Evolutionary conservation across 1,140 invertebrate species (phyloP).

Genomic region (Drosophila ohnishii): DNA sequence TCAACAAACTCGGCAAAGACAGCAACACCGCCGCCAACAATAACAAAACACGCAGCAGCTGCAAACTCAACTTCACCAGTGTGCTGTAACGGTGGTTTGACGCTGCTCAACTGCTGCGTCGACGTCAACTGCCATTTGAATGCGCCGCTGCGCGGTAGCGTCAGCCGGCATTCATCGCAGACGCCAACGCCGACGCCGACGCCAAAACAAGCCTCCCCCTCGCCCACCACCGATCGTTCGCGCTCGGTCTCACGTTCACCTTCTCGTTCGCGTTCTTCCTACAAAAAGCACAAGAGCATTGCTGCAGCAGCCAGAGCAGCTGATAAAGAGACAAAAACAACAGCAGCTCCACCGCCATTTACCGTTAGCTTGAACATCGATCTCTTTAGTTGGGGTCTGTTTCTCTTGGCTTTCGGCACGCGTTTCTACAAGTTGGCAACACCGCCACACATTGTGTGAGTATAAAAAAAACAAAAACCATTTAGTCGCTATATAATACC

Average conservation of each 20-base stretch:
- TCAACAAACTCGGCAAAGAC: conserved; percentile 57
- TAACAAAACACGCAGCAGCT: conserved; percentile 11
- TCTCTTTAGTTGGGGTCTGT: conserved; percentile 88
- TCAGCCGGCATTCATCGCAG: conserved; percentile 63
- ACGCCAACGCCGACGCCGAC: conserved; percentile 42
- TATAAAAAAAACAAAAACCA: conserved; percentile 51
- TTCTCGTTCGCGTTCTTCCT: conserved; percentile 29
- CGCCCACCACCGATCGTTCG: conserved; percentile 49
- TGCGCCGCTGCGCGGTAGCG: conserved; percentile 60
- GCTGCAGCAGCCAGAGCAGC: conserved; percentile 13
- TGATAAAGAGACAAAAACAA: conserved; percentile 2
- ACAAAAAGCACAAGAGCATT: conserved; percentile 24
- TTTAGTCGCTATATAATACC: neutral
- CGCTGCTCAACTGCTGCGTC: conserved; percentile 73
- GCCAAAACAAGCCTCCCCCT: conserved; percentile 51
- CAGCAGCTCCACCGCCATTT: conserved; percentile 61
- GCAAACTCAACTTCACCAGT: conserved; percentile 65
- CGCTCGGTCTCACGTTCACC: conserved; percentile 42
- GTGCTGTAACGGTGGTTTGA: conserved; percentile 74
- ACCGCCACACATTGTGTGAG: conserved; percentile 95
- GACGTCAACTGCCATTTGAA: conserved; percentile 78
- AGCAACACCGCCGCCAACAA: conserved; percentile 18
- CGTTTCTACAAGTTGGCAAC: conserved; percentile 92
- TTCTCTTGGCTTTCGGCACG: conserved; percentile 88
- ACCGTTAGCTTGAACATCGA: conserved; percentile 90